A percentile compares a stretch with the other conserved stretches of the same genome.
These are phyloP conservation scores for Tetraneura akinire DNA, from an alignment of 1,140 invertebrate species.

Conservation along the genomic window DNA sequence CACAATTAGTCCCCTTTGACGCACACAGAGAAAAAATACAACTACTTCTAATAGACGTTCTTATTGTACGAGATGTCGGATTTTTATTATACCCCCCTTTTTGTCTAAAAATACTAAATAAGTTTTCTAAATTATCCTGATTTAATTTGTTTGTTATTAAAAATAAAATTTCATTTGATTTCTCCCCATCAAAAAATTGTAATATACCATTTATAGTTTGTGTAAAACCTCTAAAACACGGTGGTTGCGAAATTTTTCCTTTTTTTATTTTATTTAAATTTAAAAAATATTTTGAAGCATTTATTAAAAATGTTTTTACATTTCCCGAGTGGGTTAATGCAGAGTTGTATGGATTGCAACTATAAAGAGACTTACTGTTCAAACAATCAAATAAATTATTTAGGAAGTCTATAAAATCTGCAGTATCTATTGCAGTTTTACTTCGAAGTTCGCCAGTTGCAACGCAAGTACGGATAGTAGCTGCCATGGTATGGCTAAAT, in stretches of 20 bases:
- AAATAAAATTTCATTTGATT: neutral
- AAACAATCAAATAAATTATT: conserved; percentile 10
- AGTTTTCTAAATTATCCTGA: neutral
- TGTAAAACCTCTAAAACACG: neutral
- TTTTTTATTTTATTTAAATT: neutral
- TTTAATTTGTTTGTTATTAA: neutral
- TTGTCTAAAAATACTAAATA: no score
- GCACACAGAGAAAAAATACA: neutral
- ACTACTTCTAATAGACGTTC: neutral
- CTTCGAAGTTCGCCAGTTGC: neutral
- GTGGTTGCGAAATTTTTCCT: neutral
- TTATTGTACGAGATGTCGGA: neutral
- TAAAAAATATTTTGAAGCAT: neutral
- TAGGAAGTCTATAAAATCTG: conserved; percentile 6
- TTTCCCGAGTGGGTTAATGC: neutral
- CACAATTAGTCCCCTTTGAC: neutral
- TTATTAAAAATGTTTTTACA: neutral
- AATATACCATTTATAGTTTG: no score
- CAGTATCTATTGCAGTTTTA: conserved; percentile 3
- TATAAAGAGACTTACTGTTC: neutral
- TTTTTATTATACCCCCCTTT: conserved; percentile 3
- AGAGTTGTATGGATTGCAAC: no score
- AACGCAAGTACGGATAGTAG: no score
- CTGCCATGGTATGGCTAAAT: no score
- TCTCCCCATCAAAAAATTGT: neutral